phyloP scores from a whole-genome alignment of 2,797 vertebrate genomes.

The Platalea minor region DNA sequence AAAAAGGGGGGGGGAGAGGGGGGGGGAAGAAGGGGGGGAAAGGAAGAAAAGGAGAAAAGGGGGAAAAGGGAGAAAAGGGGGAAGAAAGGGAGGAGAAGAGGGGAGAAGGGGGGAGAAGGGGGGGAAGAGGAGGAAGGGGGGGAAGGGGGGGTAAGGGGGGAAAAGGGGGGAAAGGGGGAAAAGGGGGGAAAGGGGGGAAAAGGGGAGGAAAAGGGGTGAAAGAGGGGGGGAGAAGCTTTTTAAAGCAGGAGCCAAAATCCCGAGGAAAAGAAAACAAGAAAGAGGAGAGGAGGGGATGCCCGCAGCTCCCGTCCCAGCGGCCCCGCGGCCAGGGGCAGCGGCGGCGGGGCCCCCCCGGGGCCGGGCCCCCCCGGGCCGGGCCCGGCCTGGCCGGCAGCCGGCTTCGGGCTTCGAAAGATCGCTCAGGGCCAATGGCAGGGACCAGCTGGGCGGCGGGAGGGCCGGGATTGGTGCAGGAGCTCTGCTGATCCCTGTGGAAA shows the following conservation, averaged over 20 bases:
- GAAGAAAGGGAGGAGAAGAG: no score
- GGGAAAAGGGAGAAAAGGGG: no score
- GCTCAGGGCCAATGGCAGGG: background rate
- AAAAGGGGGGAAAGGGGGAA: no score
- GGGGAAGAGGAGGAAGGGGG: no score
- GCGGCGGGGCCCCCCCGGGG: no score
- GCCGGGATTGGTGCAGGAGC: constrained; percentile 12
- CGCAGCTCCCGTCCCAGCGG: background rate
- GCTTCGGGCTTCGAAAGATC: background rate
- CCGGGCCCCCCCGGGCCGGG: background rate
- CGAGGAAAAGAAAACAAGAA: background rate
- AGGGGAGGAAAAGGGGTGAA: no score
- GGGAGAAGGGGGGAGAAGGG: no score
- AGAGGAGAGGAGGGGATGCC: background rate
- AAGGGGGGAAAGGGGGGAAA: no score
- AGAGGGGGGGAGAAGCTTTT: background rate
- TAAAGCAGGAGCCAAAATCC: background rate
- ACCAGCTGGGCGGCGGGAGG: background rate
- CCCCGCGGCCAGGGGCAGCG: background rate
- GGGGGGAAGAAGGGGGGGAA: no score
- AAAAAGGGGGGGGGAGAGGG: fast-evolving
- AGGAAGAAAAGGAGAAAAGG: no score
- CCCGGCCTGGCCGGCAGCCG: background rate
- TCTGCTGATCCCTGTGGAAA: constrained; percentile 32
- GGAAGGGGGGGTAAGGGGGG: no score